Evolutionary conservation across 2,113 vertebrate species (phyloP), one percentile per base, ranked within the genome.

Genomic region (Puma concolor): DNA sequence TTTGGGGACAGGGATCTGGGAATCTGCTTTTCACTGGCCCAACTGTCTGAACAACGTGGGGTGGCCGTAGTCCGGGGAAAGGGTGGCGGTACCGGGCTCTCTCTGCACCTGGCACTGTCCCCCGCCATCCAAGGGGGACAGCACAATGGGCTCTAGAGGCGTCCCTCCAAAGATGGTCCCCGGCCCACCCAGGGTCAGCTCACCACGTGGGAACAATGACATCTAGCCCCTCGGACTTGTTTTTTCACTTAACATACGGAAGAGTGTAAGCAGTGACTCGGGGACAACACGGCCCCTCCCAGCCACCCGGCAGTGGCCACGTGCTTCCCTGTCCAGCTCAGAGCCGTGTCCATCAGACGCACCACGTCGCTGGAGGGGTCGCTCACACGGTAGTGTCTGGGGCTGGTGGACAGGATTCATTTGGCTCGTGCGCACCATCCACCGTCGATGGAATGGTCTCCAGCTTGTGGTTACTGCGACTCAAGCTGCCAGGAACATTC

Each of bases 281-380:
- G 33, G 36, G 64, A 66, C 27, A 23, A 15, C 9, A 7, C 0
- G 12, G 60, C 48, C 54, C 38, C n/a, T 54, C 44, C 54, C 3
- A 5, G 44, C 33, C 29, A 1, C 44, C 29, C 16, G 19, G 2
- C 3, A 2, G 27, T 76, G 44, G 69, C n/a, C 15, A 54, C 19
- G 29, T 38, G 21, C 66, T 15, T 9, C n/a, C 29, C 71, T 44
- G 29, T 41, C 41, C 33, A 21, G 21, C 44, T 31, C 48, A 5
- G 83, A 27, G 50, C 44, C 14, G 10, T 17, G 23, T 8, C 21
- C 1, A 41, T 44, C 36, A 3, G 31, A 54, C 11, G 44, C 16
- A 4, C 36, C 33, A 4, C 4, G 1, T 8, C 1, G 48, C 16
- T 0, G 2, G 0, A 2, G 57, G 25, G 10, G 44, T 21, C 33